Percentiles rank a stretch among this genome's conserved stretches.
Evolutionary conservation across 2,888 invertebrate species (phyloP).

Genomic region (Anthoptus insignis): DNA sequence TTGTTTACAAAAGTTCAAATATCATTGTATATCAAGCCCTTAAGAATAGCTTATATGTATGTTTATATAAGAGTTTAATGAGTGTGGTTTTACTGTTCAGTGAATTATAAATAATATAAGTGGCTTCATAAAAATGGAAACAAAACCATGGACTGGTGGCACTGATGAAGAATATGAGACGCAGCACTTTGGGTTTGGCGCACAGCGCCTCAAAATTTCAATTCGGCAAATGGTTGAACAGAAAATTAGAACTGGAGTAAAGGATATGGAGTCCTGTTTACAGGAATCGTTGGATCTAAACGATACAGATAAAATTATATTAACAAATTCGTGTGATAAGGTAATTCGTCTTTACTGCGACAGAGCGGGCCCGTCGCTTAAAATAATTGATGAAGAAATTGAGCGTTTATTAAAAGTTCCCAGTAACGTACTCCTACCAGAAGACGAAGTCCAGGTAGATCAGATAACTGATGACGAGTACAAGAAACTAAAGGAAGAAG

Average conservation of each 20-base stretch:
- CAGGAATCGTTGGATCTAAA: conserved; percentile 70
- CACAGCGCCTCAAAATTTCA: conserved; percentile 77
- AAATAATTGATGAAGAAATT: conserved; percentile 72
- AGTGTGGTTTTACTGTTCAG: too few relatives aligned
- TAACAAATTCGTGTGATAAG: conserved; percentile 73
- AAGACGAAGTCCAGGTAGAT: conserved; percentile 73
- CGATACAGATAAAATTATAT: conserved; percentile 71
- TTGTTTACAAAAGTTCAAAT: too few relatives aligned
- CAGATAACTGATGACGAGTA: conserved; percentile 71
- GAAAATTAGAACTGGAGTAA: conserved; percentile 73
- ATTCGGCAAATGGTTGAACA: conserved; percentile 79
- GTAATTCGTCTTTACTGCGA: conserved; percentile 73
- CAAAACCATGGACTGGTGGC: conserved; percentile 72
- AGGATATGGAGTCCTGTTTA: conserved; percentile 74
- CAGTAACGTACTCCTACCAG: conserved; percentile 71
- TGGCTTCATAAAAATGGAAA: conserved; percentile 67
- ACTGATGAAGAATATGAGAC: conserved; percentile 82
- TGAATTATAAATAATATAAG: too few relatives aligned
- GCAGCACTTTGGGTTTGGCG: conserved; percentile 80
- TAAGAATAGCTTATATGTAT: too few relatives aligned
- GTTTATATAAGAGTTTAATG: too few relatives aligned
- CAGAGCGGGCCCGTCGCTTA: conserved; percentile 69
- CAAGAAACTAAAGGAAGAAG: conserved; percentile 70
- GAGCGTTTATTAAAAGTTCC: conserved; percentile 72
- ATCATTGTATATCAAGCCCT: too few relatives aligned